phyloP scores from a whole-genome alignment of 2,797 vertebrate species.

The Orientallactaga sibirica region DNA sequence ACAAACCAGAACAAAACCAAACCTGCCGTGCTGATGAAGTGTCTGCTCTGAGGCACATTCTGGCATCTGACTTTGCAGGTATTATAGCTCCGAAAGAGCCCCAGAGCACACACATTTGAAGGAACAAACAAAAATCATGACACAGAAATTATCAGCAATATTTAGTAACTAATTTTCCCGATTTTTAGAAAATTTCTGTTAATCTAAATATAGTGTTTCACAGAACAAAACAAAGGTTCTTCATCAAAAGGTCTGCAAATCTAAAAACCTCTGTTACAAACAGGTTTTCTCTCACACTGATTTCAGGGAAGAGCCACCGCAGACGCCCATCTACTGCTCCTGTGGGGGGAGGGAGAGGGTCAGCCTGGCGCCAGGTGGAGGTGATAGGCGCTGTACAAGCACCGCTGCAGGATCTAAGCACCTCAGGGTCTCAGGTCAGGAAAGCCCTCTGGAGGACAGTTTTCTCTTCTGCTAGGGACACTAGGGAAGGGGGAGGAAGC shows the following conservation, averaged over 20 bases:
- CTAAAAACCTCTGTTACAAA: slow-evolving; percentile 97
- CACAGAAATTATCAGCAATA: slow-evolving; percentile 92
- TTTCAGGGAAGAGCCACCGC: slow-evolving; percentile 88
- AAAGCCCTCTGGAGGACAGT: not conserved
- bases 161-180: slow-evolving; percentile 98
- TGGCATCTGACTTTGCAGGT: slow-evolving; percentile 86
- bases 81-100: slow-evolving; percentile 84
- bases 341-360: slow-evolving; percentile 81
- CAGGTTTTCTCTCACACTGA: slow-evolving; percentile 93
- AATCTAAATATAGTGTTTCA: slow-evolving; percentile 99
- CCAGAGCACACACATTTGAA: slow-evolving; percentile 87
- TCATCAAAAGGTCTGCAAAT: slow-evolving; percentile 97
- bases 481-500: rapidly evolving
- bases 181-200: slow-evolving; percentile 98
- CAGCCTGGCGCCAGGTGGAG: not conserved
- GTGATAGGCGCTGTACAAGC: not conserved
- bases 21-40: slow-evolving; percentile 95
- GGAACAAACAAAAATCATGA: slow-evolving; percentile 85
- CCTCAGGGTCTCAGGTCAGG: not conserved
- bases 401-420: not conserved
- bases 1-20: slow-evolving; percentile 86
- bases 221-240: slow-evolving; percentile 95
- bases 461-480: not conserved
- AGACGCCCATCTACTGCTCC: slow-evolving; percentile 95
- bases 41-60: slow-evolving; percentile 93